These are phyloP conservation scores for Octonoba sinensis DNA, from an alignment of 2,888 invertebrate species.

Conservation along the genomic window DNA sequence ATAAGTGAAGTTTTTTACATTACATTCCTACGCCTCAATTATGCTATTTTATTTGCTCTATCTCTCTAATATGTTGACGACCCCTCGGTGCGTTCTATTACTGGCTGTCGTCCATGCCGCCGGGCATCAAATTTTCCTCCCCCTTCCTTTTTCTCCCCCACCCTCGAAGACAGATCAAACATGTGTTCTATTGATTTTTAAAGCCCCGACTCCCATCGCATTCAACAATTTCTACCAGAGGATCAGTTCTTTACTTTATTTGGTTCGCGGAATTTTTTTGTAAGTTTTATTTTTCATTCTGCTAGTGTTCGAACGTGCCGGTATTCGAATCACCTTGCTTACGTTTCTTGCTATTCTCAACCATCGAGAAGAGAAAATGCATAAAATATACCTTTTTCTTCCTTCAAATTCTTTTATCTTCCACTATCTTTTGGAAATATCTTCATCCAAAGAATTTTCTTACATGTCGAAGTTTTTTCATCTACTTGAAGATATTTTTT, in stretches of 20 bases:
- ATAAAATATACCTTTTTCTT: conserved; percentile 10
- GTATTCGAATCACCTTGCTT: conserved; percentile 31
- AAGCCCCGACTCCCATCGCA: conserved; percentile 24
- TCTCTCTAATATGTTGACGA: too few species aligned
- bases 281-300: background rate
- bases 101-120: conserved; percentile 11
- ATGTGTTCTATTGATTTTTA: conserved; percentile 58
- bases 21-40: too few species aligned
- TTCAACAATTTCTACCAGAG: conserved; percentile 38
- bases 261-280: conserved; percentile 1
- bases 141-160: background rate
- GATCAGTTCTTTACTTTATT: conserved; percentile 17
- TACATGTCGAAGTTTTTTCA: conserved; percentile 1
- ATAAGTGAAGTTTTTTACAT: too few species aligned
- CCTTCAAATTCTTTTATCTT: background rate
- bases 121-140: conserved; percentile 17
- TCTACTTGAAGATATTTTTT: background rate
- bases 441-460: conserved; percentile 21
- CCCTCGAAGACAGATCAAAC: conserved; percentile 36
- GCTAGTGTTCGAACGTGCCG: conserved; percentile 17
- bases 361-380: conserved; percentile 2
- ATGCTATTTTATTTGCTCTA: too few species aligned
- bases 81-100: background rate
- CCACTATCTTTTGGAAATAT: conserved; percentile 5
- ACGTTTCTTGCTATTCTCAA: conserved; percentile 9